These are phyloP conservation scores for Bergia sp. DNA, from an alignment of 92 coral and sea anemone species.

Conservation along the genomic window DNA sequence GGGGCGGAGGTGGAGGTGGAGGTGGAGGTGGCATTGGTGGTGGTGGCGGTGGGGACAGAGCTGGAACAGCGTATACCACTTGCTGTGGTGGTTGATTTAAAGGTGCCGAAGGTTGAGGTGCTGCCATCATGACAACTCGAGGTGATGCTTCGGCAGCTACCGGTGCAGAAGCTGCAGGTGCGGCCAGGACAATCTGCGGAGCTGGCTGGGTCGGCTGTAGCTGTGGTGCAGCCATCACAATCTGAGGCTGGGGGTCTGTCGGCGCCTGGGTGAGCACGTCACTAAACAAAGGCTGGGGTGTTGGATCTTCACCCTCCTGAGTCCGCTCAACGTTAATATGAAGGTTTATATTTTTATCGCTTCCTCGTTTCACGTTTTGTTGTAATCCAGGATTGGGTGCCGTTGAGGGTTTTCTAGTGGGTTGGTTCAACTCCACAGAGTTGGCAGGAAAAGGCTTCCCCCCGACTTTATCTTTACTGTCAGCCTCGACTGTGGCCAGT, in stretches of 20 bases:
- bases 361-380: conserved; percentile 33
- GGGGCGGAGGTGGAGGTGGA: not conserved
- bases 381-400: conserved; percentile 32
- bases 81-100: conserved; percentile 8
- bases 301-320: not conserved
- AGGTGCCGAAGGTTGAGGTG: conserved; percentile 2
- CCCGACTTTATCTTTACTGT: conserved; percentile 1
- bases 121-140: conserved; percentile 30
- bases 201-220: conserved; percentile 19
- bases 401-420: conserved; percentile 36
- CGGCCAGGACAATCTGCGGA: conserved; percentile 23
- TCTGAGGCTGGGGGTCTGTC: not conserved
- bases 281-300: conserved; percentile 15
- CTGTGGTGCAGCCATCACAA: conserved; percentile 11
- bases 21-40: not conserved
- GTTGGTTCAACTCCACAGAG: not conserved
- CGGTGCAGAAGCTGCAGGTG: conserved; percentile 6
- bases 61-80: conserved; percentile 20
- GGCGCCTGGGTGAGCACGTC: not conserved
- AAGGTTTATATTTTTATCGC: conserved; percentile 30
- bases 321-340: conserved; percentile 5
- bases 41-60: not conserved
- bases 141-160: conserved; percentile 23
- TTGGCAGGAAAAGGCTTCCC: not conserved
- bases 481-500: not conserved